Evolutionary conservation across 1,140 invertebrate genomes (phyloP).

Genomic region (Caerostris darwini): DNA sequence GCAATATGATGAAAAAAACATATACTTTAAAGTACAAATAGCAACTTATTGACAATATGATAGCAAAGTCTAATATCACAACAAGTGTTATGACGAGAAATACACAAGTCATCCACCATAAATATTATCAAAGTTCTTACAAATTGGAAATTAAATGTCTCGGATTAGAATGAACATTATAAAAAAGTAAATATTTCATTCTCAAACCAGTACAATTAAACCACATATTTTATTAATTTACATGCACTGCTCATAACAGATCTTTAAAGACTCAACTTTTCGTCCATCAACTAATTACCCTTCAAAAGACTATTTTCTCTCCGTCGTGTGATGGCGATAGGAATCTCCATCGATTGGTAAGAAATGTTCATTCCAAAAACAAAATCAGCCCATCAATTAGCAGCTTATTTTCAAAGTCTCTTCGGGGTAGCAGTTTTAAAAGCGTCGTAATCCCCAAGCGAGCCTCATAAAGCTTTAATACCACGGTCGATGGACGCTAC

Average conservation of each 20-base stretch:
- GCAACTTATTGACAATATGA: no score
- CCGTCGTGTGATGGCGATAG: not conserved
- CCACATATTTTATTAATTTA: not conserved
- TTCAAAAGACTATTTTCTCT: not conserved
- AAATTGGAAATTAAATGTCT: not conserved
- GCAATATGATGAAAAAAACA: no score
- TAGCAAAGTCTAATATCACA: no score
- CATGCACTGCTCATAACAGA: not conserved
- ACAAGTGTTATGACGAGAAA: no score
- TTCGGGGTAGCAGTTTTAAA: slow-evolving; percentile 35
- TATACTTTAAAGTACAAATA: no score
- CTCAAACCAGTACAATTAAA: not conserved
- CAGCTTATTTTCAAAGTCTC: slow-evolving; percentile 44
- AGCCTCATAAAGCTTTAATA: slow-evolving; percentile 53
- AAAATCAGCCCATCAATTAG: slow-evolving; percentile 40
- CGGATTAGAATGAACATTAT: not conserved
- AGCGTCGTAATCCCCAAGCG: slow-evolving; percentile 35
- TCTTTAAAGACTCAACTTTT: not conserved
- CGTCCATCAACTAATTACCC: not conserved
- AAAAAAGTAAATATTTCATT: not conserved
- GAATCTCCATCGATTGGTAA: slow-evolving; percentile 9
- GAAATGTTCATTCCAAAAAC: slow-evolving; percentile 19
- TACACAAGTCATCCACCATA: no score
- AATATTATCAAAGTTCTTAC: no score
- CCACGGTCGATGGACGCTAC: not conserved